Conservation (phyloP, 2,888 invertebrate genomes). For the Caenorhabditis angaria region DNA sequence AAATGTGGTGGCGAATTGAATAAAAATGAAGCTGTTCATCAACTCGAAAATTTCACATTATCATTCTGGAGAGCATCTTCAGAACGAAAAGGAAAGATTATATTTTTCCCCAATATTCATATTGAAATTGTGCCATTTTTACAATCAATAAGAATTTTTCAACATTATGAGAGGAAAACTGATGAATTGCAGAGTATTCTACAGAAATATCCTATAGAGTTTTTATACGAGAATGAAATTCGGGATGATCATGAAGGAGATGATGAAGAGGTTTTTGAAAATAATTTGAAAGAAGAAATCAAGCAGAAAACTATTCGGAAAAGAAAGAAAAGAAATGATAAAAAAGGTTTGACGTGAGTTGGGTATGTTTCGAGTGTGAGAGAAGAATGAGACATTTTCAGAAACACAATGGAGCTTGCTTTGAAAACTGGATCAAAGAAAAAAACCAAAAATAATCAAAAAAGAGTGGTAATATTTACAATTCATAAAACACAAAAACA, state of each 20-base stretch:
- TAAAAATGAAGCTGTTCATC: constrained; percentile 43
- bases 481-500: not conserved
- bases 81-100: constrained; percentile 53
- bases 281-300: constrained; percentile 26
- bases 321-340: constrained; percentile 18
- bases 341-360: constrained; percentile 41
- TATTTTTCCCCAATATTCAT: constrained; percentile 56
- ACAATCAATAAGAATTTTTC: constrained; percentile 43
- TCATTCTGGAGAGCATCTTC: constrained; percentile 50
- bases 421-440: constrained; percentile 31
- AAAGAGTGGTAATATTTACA: not conserved
- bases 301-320: constrained; percentile 33
- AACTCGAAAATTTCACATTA: constrained; percentile 38
- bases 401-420: constrained; percentile 31
- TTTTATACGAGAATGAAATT: constrained; percentile 34
- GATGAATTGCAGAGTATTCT: constrained; percentile 31
- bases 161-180: constrained; percentile 26
- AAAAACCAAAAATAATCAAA: constrained; percentile 11
- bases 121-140: constrained; percentile 54
- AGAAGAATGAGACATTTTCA: constrained; percentile 4
- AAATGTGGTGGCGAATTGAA: constrained; percentile 34
- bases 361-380: not conserved
- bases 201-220: constrained; percentile 39
- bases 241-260: constrained; percentile 26
- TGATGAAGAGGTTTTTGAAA: constrained; percentile 19